Conservation (phyloP, 2,888 invertebrate species). For the Trissolcus brochymenae region DNA sequence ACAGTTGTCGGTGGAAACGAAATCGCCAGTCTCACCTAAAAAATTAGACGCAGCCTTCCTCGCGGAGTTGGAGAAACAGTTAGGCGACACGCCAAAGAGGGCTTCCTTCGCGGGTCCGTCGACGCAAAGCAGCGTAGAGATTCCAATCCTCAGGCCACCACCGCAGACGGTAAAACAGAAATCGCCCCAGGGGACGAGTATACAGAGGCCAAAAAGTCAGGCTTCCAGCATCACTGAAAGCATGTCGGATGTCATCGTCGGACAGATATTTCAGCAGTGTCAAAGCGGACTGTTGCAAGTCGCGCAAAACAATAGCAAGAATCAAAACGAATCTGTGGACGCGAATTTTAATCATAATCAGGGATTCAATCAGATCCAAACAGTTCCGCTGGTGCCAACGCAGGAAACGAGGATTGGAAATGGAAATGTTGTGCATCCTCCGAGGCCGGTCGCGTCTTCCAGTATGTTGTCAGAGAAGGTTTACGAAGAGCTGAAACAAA, state of each 20-base stretch:
- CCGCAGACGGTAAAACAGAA: slow-evolving; percentile 73
- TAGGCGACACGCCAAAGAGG: slow-evolving; percentile 77
- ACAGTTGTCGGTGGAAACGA: slow-evolving; percentile 64
- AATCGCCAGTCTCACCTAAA: slow-evolving; percentile 69
- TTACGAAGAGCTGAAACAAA: slow-evolving; percentile 73
- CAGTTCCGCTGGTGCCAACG: slow-evolving; percentile 3
- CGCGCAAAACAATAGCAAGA: slow-evolving; percentile 49
- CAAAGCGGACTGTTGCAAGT: slow-evolving; percentile 58
- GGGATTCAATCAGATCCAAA: slow-evolving; percentile 4
- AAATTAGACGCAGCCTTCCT: slow-evolving; percentile 80
- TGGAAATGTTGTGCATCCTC: slow-evolving; percentile 16
- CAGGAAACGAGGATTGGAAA: slow-evolving; percentile 22
- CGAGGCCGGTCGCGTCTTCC: slow-evolving; percentile 45
- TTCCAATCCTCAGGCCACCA: slow-evolving; percentile 77
- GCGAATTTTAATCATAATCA: slow-evolving; percentile 7
- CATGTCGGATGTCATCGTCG: slow-evolving; percentile 67
- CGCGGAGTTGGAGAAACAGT: slow-evolving; percentile 82
- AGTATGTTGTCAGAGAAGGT: slow-evolving; percentile 70
- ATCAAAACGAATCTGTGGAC: slow-evolving; percentile 7
- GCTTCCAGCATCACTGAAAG: slow-evolving; percentile 60
- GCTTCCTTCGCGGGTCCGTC: slow-evolving; percentile 63
- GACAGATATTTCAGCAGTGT: slow-evolving; percentile 71
- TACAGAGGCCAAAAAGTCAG: slow-evolving; percentile 67
- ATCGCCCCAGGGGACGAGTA: slow-evolving; percentile 67
- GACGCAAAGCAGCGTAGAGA: slow-evolving; percentile 61